Evolutionary conservation across 2,113 vertebrate genomes (phyloP).

Genomic region (Petroica traversi): DNA sequence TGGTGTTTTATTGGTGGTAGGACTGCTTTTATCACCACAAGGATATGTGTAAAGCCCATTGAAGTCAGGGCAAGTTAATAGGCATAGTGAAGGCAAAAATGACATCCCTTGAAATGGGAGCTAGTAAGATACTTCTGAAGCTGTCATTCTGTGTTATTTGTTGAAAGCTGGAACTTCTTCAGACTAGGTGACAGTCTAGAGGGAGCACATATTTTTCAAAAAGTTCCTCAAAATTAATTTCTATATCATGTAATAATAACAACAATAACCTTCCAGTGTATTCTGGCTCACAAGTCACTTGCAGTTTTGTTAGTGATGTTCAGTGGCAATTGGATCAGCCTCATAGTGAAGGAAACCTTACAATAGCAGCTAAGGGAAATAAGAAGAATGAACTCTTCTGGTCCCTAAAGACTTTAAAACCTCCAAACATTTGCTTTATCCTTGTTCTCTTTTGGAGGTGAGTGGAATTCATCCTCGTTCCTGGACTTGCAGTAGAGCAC

Average conservation of each 20-base stretch:
- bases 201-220: neutral
- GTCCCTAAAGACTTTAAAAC: slow-evolving; percentile 30
- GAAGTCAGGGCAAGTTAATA: neutral
- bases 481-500: neutral
- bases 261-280: neutral
- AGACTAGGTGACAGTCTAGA: neutral
- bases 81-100: neutral
- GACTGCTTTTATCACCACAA: neutral
- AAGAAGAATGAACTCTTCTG: neutral
- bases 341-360: neutral
- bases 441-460: neutral
- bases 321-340: neutral
- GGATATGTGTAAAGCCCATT: neutral
- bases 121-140: neutral
- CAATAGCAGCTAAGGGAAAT: neutral
- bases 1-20: neutral
- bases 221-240: neutral
- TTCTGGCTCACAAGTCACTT: neutral
- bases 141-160: neutral
- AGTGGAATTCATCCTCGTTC: neutral
- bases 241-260: neutral
- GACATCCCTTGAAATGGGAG: neutral
- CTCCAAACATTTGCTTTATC: slow-evolving; percentile 2
- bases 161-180: neutral
- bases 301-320: neutral